Evolutionary conservation across 2,888 invertebrate species (phyloP).

Genomic region (Pachycephus smyrnensis): DNA sequence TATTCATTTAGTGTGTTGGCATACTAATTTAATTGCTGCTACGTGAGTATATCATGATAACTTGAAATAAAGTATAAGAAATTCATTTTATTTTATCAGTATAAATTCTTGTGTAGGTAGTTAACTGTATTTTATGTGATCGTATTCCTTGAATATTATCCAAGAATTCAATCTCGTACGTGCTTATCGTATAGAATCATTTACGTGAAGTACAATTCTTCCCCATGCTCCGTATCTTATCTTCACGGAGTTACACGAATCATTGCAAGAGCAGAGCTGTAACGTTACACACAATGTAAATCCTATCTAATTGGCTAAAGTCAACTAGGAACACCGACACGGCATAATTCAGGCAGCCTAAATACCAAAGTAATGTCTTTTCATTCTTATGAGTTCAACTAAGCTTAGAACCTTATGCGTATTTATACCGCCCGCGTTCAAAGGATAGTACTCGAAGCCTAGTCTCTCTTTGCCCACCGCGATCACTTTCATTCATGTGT

Average conservation of each 20-base stretch:
- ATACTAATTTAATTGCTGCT: too few relatives aligned
- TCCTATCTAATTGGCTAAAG: neutral
- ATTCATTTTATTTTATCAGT: neutral
- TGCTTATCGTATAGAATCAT: too few relatives aligned
- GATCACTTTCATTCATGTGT: conserved; percentile 24
- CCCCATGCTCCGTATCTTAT: neutral
- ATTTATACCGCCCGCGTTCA: conserved; percentile 7
- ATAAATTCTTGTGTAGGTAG: neutral
- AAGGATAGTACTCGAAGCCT: neutral
- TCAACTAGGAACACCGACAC: neutral
- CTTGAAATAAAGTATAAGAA: neutral
- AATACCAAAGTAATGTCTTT: neutral
- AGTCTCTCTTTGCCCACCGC: conserved; percentile 14
- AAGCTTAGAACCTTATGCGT: neutral
- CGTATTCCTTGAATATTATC: neutral
- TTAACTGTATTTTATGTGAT: neutral
- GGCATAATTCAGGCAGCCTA: neutral
- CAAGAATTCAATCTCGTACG: neutral
- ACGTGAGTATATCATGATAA: too few relatives aligned
- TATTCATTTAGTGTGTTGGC: neutral
- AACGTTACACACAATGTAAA: neutral
- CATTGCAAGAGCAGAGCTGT: neutral
- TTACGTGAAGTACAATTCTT: neutral
- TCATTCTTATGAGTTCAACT: neutral
- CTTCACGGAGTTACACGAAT: neutral